Base-by-base conservation (phyloP, 2,888 invertebrate species). In the Macropis europaea region DNA sequence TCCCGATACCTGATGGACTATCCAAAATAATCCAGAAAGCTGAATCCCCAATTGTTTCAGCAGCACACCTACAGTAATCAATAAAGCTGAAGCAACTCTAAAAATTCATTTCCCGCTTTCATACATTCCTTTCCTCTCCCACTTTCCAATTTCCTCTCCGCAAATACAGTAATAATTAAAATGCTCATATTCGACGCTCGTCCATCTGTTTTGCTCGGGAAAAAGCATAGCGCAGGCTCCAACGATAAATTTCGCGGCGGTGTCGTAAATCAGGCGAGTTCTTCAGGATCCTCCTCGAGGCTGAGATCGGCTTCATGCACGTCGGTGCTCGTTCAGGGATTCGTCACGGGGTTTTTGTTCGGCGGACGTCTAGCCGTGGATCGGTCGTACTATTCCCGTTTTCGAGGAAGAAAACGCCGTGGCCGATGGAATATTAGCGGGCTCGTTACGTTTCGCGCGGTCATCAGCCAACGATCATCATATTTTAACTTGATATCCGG, bases 401-500 rank as follows among this genome's bases (percentile, higher is more conserved):
- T 60, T 62, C 63, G 56, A 61, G 71, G 42, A 56, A 45, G 62
- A 69, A 47, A 17, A 19, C 6, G 13, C n/a, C 17, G n/a, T n/a
- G 40, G 48, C 48, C 61, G 73, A 73, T 74, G 81, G 78, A 77
- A 81, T 84, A 86, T 87, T 86, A 86, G 83, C 79, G 79, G 77
- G 76, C 78, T 84, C 84, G 83, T 86, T 84, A 83, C 80, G 82
- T 83, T 85, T 84, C 83, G 82, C 82, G 80, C 83, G 82, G 62
- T 50, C 61, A 69, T 71, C 85, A 82, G 83, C n/a, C 85, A 82
- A 85, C 86, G 85, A 87, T 87, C 87, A 87, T 88, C 87, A 86
- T 88, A 87, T 86, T 86, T 87, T 83, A 88, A 83, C 84, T 87
- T 87, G 87, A 88, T 87, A 87, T 84, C 86, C 82, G 83, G 82